Conservation (phyloP, 2,113 vertebrate genomes). For the Otus sunia region DNA sequence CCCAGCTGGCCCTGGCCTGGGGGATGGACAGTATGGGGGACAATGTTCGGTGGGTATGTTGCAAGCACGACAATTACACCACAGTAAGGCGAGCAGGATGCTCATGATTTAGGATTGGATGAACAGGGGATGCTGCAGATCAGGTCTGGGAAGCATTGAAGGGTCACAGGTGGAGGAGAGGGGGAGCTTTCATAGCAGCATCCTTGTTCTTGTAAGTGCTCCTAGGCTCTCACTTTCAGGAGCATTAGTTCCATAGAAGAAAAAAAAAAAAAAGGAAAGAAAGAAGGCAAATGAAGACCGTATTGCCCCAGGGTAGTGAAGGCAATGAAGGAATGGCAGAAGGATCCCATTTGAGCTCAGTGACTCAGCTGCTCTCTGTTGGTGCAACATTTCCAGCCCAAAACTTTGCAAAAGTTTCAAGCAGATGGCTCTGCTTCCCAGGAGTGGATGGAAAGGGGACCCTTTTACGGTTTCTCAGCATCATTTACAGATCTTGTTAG, state of each 20-base stretch:
- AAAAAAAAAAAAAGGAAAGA: background rate
- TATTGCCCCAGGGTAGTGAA: constrained; percentile 37
- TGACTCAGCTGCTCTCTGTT: constrained; percentile 60
- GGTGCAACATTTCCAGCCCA: constrained; percentile 10
- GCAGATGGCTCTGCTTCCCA: background rate
- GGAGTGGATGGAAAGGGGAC: background rate
- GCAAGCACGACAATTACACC: background rate
- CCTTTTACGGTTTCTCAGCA: background rate
- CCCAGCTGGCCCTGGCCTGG: background rate
- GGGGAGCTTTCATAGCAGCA: constrained; percentile 3
- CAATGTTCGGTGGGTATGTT: fast-evolving
- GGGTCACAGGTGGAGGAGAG: background rate
- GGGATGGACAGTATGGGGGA: background rate
- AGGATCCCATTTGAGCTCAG: constrained; percentile 12
- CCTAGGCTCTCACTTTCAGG: background rate
- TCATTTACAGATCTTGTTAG: background rate
- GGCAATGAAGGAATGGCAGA: constrained; percentile 8
- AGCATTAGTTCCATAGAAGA: background rate
- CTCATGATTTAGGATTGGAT: background rate
- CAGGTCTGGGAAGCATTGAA: background rate
- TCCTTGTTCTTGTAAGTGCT: background rate
- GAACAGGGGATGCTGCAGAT: background rate
- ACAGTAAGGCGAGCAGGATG: background rate
- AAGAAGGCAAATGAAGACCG: background rate
- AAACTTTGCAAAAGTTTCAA: constrained; percentile 39